Base-by-base conservation (phyloP, 2,888 invertebrate genomes). In the Trissolcus brochymenae region DNA sequence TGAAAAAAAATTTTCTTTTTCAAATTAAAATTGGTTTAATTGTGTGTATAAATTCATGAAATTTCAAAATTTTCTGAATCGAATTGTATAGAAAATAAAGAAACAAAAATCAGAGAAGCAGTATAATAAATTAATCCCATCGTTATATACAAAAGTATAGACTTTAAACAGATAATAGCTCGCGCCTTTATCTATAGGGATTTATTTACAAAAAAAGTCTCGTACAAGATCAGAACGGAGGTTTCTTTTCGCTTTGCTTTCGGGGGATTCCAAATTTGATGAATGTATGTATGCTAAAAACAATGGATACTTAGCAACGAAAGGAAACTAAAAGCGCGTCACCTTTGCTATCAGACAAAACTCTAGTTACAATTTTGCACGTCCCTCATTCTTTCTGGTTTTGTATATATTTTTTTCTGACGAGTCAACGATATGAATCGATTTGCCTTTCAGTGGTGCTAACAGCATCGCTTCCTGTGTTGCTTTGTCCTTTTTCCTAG, bases 401-500 rank as follows among this genome's bases (percentile, higher is more conserved):
- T 76, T 50, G 78, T 76, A 79, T 80, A 82, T 79, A 80, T 80
- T 81, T 75, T 76, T 82, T 82, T 79, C 80, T 79, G 79, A 78
- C 74, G 81, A 57, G 16, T n/a, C n/a, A 46, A 46, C 7, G 46
- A 46, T 46, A 46, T 46, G 4, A 14, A 35, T 35, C 53, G 11
- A 46, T 46, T 14, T 16, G 46, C 16, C 46, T 14, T 46, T 56
- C 51, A 29, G 17, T 66, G 19, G 4, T 17, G 87, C 87, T 89
- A 89, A 88, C 89, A 89, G 83, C 88, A 89, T 82, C 86, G 87
- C 82, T 88, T 88, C 80, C 87, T 87, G 83, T 91, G 91, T 87
- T 92, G 92, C 85, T 91, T 91, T 87, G 92, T 91, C 86, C 90
- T 90, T 90, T 92, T 94, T 84, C 93, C 91, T 87, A 95, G 89